These are phyloP conservation scores for Carcina quercana DNA, from an alignment of 2,888 invertebrate genomes.

Conservation along the genomic window DNA sequence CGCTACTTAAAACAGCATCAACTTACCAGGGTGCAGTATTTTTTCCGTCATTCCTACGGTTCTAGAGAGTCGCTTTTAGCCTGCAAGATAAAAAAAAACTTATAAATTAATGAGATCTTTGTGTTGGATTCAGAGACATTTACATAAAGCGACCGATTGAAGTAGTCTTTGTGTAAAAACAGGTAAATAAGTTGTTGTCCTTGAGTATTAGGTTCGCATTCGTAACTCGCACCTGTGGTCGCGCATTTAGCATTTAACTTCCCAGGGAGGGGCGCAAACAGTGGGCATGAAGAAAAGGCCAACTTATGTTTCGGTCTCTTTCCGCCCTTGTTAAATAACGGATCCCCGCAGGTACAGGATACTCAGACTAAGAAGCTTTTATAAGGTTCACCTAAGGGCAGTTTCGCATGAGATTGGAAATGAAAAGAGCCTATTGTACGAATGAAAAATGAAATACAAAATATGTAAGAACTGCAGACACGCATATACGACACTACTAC, in stretches of 20 bases:
- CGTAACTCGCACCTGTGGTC: slow-evolving; percentile 18
- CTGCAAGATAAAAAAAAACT: slow-evolving; percentile 45
- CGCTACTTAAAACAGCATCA: slow-evolving; percentile 37
- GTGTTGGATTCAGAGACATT: no score
- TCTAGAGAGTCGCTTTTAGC: slow-evolving; percentile 73
- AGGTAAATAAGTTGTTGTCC: slow-evolving; percentile 18
- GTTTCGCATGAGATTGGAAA: no score
- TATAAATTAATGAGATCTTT: no score
- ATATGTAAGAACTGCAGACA: no score
- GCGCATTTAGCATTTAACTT: slow-evolving; percentile 9
- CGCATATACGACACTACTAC: no score
- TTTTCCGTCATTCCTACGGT: slow-evolving; percentile 86
- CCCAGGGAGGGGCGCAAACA: slow-evolving; percentile 1
- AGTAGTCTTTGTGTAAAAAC: slow-evolving; percentile 7
- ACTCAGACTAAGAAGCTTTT: no score
- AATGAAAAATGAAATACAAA: no score
- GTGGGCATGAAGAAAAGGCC: slow-evolving; percentile 18
- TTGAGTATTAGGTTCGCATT: slow-evolving; percentile 20
- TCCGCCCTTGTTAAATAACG: slow-evolving; percentile 24
- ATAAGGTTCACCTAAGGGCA: no score
- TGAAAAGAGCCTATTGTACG: no score
- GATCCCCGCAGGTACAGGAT: slow-evolving; percentile 25
- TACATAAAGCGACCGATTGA: slow-evolving; percentile 5
- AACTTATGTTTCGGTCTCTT: slow-evolving; percentile 17
- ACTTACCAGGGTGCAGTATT: slow-evolving; percentile 86